Percentiles rank a stretch among this genome's conserved stretches.
Evolutionary conservation across 2,888 invertebrate genomes (phyloP).

Genomic region (Actias luna): DNA sequence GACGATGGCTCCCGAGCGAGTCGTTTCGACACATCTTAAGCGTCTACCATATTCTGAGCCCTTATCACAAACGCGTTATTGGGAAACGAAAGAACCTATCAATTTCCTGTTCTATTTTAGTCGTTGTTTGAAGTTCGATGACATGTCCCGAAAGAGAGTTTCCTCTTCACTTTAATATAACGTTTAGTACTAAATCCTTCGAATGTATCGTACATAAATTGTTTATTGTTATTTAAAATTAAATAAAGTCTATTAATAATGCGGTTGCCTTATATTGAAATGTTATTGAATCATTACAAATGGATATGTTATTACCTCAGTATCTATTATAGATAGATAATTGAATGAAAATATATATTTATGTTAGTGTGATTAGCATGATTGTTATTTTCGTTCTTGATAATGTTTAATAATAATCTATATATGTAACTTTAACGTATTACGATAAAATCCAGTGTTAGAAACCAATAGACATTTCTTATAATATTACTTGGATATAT

Average conservation of each 20-base stretch:
- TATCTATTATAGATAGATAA: background rate
- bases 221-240: background rate
- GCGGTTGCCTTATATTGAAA: background rate
- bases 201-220: background rate
- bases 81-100: constrained; percentile 58
- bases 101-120: constrained; percentile 58
- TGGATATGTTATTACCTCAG: background rate
- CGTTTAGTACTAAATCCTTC: constrained; percentile 23
- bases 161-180: constrained; percentile 30
- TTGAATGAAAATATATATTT: background rate
- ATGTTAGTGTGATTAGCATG: background rate
- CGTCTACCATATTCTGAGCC: constrained; percentile 43
- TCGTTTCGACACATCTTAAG: constrained; percentile 38
- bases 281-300: background rate
- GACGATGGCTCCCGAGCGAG: constrained; percentile 48
- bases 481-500: background rate
- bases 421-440: background rate
- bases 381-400: too few species aligned
- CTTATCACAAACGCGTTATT: constrained; percentile 60
- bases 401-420: background rate
- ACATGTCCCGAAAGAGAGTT: constrained; percentile 15
- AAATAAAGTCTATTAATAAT: too few species aligned
- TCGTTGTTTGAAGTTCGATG: constrained; percentile 26
- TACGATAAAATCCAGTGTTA: background rate
- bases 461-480: background rate